Conservation (phyloP, 2,797 vertebrate species). For the Sebastes cheni region DNA sequence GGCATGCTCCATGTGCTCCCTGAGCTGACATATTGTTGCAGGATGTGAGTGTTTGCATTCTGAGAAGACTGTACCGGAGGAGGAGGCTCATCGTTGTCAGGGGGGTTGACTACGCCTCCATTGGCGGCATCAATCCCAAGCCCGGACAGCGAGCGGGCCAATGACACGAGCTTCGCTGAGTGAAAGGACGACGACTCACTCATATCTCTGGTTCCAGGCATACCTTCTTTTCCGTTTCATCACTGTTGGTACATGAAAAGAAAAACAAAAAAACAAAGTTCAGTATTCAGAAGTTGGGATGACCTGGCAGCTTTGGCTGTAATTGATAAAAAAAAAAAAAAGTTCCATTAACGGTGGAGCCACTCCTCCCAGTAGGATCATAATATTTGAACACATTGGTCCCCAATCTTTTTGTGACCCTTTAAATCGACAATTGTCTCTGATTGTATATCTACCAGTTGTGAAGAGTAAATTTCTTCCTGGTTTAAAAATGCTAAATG, state of each 20-base stretch:
- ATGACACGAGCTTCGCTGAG: slow-evolving; percentile 82
- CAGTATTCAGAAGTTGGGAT: neutral
- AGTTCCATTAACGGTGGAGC: neutral
- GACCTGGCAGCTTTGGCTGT: neutral
- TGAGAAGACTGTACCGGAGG: slow-evolving; percentile 54
- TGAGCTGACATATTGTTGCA: neutral
- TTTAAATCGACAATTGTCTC: neutral
- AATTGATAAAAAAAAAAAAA: neutral
- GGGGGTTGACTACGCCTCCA: slow-evolving; percentile 57
- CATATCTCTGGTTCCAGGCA: slow-evolving; percentile 71
- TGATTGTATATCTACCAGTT: neutral
- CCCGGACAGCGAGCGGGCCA: slow-evolving; percentile 77
- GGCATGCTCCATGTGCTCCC: neutral
- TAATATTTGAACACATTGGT: neutral
- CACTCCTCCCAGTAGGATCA: neutral
- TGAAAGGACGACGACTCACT: slow-evolving; percentile 70
- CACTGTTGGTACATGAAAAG: slow-evolving; percentile 71
- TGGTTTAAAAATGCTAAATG: neutral
- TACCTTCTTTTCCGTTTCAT: slow-evolving; percentile 79
- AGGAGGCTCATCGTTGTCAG: slow-evolving; percentile 50
- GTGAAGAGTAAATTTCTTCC: neutral
- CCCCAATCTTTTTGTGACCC: neutral
- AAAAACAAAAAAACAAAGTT: neutral
- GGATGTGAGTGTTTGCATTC: neutral
- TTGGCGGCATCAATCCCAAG: slow-evolving; percentile 66